Conservation (phyloP, 2,888 invertebrate genomes). For the Boloria selene region DNA sequence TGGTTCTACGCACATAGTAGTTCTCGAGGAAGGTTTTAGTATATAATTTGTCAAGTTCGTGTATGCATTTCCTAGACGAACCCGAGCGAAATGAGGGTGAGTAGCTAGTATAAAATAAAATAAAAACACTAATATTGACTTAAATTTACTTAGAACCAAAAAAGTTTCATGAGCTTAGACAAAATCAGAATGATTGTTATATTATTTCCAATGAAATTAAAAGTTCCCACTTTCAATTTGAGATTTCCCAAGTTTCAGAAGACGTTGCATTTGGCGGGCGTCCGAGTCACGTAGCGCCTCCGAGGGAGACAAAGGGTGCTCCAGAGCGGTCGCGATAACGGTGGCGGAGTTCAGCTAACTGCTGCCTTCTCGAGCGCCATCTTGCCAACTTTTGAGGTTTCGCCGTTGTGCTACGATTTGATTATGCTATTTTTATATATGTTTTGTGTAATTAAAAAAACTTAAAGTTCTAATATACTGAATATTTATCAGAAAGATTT, state of each 20-base stretch:
- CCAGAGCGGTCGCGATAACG: constrained; percentile 27
- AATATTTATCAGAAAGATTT: no score
- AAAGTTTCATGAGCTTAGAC: no score
- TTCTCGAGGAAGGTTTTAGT: no score
- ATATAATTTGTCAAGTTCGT: no score
- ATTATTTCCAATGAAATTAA: constrained; percentile 20
- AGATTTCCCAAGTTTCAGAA: constrained; percentile 27
- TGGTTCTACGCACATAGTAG: no score
- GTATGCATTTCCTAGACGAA: no score
- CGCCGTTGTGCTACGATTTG: constrained; percentile 9
- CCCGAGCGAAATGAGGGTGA: no score
- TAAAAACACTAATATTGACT: no score
- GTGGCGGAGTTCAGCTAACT: constrained; percentile 28
- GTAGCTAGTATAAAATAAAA: no score
- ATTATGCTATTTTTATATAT: constrained; percentile 10
- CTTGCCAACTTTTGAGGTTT: constrained; percentile 23
- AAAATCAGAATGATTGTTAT: neutral
- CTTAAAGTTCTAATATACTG: neutral
- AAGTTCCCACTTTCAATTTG: constrained; percentile 26
- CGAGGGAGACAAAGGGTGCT: constrained; percentile 26
- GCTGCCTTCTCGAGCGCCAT: constrained; percentile 22
- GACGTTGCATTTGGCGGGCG: constrained; percentile 20
- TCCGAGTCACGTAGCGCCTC: constrained; percentile 32
- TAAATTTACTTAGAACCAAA: no score
- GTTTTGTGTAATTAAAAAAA: neutral